Conservation (phyloP, 2,888 invertebrate genomes). For the Chirona hameri region DNA sequence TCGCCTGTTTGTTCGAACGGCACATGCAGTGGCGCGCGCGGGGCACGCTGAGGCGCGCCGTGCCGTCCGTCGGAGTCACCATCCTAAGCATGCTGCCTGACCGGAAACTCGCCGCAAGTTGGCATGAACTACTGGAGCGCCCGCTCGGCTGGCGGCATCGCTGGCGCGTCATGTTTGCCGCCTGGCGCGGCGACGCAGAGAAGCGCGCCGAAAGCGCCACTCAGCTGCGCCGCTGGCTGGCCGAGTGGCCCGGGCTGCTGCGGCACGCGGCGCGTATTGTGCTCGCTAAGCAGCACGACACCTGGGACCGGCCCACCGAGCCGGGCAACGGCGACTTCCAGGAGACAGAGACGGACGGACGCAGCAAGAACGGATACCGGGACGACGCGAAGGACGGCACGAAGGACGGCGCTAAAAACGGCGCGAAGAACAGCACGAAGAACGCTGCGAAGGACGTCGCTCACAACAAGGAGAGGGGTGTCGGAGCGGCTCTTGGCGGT, state of each 20-base stretch:
- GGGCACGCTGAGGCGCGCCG: not conserved
- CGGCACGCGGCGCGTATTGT: not conserved
- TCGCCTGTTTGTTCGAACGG: not conserved
- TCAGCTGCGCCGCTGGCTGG: not conserved
- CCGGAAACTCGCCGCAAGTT: not conserved
- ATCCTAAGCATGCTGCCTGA: not conserved
- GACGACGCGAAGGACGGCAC: too few relatives aligned
- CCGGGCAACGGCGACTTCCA: slow-evolving; percentile 50
- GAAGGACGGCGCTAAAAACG: too few relatives aligned
- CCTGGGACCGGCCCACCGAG: slow-evolving; percentile 46
- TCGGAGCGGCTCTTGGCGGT: too few relatives aligned
- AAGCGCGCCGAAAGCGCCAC: not conserved
- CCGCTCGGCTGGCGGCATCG: not conserved
- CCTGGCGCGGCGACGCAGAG: not conserved
- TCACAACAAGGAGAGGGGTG: too few relatives aligned
- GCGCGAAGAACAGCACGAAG: too few relatives aligned
- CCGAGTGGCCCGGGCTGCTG: not conserved
- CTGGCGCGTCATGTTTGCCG: not conserved
- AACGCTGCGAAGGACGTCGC: too few relatives aligned
- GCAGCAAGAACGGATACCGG: too few relatives aligned
- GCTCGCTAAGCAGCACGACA: not conserved
- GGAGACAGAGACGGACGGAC: too few relatives aligned
- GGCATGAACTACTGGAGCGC: not conserved
- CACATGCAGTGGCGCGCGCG: not conserved
- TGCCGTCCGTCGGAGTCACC: not conserved